Evolutionary conservation across 2,113 vertebrate genomes (phyloP), one percentile per base, ranked within the genome.

Genomic region (Dasypus novemcinctus): DNA sequence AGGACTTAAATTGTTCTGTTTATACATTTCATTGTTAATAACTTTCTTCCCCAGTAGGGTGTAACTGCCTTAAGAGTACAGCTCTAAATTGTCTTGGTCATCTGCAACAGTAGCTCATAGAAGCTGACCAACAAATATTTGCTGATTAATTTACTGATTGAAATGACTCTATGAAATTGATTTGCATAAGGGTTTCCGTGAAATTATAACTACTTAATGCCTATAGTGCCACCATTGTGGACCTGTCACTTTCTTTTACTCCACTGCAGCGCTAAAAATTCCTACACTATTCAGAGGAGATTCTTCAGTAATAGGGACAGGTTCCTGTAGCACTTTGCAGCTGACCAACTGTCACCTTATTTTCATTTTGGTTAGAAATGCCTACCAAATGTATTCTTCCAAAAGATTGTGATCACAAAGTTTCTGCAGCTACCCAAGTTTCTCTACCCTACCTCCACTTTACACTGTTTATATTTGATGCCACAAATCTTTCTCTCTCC

Each of bases 261-360:
- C 6, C 1, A 23, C 20, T 0, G n/a, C 5, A 8, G 31, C 12
- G 1, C 4, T 10, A 69, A 9, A 66, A n/a, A 29, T 27, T 9
- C 21, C 63, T 7, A 7, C 31, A 2, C 49, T 76, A 4, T 38
- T 15, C n/a, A 15, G 33, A 63, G 27, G 1, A 27, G 15, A 46
- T 38, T 8, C 59, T 23, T 1, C 1, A 11, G 23, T 8, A 0
- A 10, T 2, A 21, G 63, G n/a, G 49, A 33, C 27, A 6, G 33
- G 27, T 14, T 66, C 38, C 46, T 57, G 0, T 3, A 63, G 25
- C 80, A 7, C 1, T 86, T 38, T 82, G 59, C 29, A 43, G 91
- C 9, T 57, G 61, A 21, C 52, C 49, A 18, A 5, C 54, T 14
- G 33, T 38, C 61, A 25, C 17, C 20, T 0, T 0, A 43, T 74